A percentile compares a stretch with the other conserved stretches of the same genome.
Conservation (phyloP, 2,113 vertebrate species). For the Elanoides forficatus region DNA sequence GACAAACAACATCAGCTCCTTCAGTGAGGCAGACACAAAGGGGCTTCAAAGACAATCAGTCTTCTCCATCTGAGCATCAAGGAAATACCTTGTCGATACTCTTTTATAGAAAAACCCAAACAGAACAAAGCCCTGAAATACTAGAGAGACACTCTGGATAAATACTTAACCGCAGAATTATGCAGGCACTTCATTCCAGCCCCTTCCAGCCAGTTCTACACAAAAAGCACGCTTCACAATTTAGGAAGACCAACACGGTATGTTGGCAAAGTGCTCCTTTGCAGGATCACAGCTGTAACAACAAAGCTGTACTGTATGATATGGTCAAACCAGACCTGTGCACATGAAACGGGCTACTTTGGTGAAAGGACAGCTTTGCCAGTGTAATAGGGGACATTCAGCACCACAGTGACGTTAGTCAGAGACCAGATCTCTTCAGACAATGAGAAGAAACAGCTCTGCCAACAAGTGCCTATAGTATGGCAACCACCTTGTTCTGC, state of each 20-base stretch:
- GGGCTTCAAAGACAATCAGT: not conserved
- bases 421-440: slow-evolving; percentile 30
- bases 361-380: not conserved
- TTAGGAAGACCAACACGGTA: not conserved
- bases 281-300: not conserved
- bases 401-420: not conserved
- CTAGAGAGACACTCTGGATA: not conserved
- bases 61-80: not conserved
- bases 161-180: not conserved
- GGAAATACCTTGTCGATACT: not conserved
- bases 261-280: not conserved
- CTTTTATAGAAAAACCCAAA: not conserved
- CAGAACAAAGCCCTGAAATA: not conserved
- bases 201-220: not conserved
- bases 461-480: slow-evolving; percentile 16
- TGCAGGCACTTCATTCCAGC: not conserved
- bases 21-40: not conserved
- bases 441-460: slow-evolving; percentile 23
- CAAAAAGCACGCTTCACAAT: not conserved
- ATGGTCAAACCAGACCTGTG: not conserved
- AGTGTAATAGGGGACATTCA: not conserved
- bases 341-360: not conserved
- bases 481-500: slow-evolving; percentile 9
- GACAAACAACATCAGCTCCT: not conserved
- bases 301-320: not conserved